Percentiles rank a stretch among this genome's conserved stretches.
Conservation (phyloP, 1,140 invertebrate species). For the Drepana arcuata region DNA sequence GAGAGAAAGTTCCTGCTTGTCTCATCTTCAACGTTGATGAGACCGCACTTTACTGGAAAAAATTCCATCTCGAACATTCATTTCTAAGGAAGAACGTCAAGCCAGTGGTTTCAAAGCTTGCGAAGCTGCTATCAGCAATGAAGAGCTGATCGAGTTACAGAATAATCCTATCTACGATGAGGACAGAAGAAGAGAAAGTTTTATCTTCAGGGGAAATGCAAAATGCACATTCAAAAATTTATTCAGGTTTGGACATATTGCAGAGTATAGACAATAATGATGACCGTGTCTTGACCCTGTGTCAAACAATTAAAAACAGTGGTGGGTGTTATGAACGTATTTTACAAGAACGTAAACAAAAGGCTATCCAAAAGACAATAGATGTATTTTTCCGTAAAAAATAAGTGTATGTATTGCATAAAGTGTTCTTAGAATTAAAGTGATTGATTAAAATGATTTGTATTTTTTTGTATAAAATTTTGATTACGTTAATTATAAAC, state of each 20-base stretch:
- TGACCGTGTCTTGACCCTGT: too few species aligned
- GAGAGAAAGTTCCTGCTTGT: constrained; percentile 28
- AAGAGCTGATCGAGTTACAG: constrained; percentile 16
- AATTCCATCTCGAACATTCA: constrained; percentile 30
- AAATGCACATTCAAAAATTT: constrained; percentile 14
- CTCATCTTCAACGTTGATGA: constrained; percentile 56
- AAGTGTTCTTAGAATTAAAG: too few species aligned
- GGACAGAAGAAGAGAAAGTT: constrained; percentile 14
- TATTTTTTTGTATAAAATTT: too few species aligned
- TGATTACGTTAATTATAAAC: too few species aligned
- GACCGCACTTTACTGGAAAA: constrained; percentile 49
- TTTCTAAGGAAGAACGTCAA: constrained; percentile 29
- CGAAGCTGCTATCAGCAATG: constrained; percentile 14
- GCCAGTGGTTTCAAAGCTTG: too few species aligned
- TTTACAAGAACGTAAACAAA: constrained; percentile 10
- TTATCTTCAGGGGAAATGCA: constrained; percentile 13
- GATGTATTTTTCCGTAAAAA: constrained; percentile 14
- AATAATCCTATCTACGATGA: constrained; percentile 13
- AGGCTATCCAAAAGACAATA: too few species aligned
- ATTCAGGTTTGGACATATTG: too few species aligned
- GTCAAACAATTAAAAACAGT: too few species aligned
- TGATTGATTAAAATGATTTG: too few species aligned
- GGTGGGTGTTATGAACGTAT: too few species aligned
- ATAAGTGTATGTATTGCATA: constrained; percentile 1
- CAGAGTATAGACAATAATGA: too few species aligned